Conservation (phyloP, 2,888 invertebrate genomes). For the Hartigia nigra region DNA sequence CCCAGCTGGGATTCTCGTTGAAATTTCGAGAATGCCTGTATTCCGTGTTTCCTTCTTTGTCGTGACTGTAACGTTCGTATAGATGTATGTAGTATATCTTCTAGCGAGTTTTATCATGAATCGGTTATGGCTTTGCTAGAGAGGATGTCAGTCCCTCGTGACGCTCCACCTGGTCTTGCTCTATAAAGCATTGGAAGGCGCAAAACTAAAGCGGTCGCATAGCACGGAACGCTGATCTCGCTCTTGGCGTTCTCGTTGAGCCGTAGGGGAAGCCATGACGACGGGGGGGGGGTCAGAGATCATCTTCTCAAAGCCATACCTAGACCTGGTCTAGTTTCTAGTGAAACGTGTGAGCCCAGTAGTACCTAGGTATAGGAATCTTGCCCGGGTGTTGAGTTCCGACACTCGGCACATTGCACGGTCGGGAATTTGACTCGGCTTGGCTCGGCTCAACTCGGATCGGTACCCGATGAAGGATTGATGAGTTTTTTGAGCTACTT, state of each 20-base stretch:
- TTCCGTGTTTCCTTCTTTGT: background rate
- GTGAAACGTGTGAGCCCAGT: background rate
- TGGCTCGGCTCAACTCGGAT: background rate
- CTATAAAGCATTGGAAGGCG: slow-evolving; percentile 52
- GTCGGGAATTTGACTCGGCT: background rate
- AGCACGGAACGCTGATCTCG: slow-evolving; percentile 47
- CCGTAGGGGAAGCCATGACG: background rate
- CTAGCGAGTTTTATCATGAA: background rate
- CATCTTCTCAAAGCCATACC: background rate
- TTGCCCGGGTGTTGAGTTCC: background rate
- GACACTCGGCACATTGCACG: background rate
- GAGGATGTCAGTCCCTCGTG: background rate
- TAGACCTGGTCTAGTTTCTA: background rate
- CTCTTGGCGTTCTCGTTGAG: slow-evolving; percentile 32
- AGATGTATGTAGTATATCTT: background rate
- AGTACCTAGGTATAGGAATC: background rate
- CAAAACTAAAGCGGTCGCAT: slow-evolving; percentile 52
- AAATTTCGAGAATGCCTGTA: background rate
- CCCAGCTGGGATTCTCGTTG: background rate
- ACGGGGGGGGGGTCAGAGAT: background rate
- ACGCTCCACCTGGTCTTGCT: slow-evolving; percentile 41
- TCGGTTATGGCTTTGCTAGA: background rate
- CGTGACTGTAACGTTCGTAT: background rate
- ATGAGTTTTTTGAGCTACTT: background rate
- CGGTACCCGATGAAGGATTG: background rate